Evolutionary conservation across 2,797 vertebrate species (phyloP).

Genomic region (Girardinus metallicus): DNA sequence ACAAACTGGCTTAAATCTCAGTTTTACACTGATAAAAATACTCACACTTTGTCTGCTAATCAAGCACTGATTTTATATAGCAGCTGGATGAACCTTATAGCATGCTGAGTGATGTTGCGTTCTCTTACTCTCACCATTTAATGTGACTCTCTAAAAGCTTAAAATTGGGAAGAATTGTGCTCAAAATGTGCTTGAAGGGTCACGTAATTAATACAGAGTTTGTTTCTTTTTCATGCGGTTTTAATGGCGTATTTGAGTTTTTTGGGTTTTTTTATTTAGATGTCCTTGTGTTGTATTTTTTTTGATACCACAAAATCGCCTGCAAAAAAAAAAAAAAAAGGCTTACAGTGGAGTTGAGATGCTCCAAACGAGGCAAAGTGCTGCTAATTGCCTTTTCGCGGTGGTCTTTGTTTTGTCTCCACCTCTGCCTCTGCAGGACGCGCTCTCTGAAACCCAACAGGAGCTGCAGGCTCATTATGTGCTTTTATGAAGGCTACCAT

Average conservation of each 20-base stretch:
- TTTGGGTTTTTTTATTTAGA: constrained; percentile 3
- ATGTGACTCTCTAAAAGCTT: neutral
- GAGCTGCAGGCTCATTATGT: constrained; percentile 40
- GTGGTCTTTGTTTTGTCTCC: constrained; percentile 59
- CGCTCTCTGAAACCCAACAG: constrained; percentile 34
- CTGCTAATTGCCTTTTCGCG: constrained; percentile 63
- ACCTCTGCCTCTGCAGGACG: constrained; percentile 32
- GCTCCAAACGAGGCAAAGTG: constrained; percentile 62
- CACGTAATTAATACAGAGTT: neutral
- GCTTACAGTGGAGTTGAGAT: constrained; percentile 52
- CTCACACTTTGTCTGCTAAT: neutral
- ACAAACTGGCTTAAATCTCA: neutral
- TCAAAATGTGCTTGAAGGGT: neutral
- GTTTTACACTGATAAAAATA: neutral
- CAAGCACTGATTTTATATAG: neutral
- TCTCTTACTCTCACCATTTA: neutral
- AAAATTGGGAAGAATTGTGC: neutral
- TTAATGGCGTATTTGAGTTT: constrained; percentile 10
- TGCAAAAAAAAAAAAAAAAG: constrained; percentile 24
- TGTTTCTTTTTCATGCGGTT: constrained; percentile 9
- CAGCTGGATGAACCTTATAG: neutral
- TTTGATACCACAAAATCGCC: constrained; percentile 30
- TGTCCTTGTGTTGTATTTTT: neutral
- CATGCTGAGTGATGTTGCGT: neutral
- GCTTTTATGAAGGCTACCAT: constrained; percentile 35